Conservation (phyloP, 2,113 vertebrate genomes). For the Candoia aspera region DNA sequence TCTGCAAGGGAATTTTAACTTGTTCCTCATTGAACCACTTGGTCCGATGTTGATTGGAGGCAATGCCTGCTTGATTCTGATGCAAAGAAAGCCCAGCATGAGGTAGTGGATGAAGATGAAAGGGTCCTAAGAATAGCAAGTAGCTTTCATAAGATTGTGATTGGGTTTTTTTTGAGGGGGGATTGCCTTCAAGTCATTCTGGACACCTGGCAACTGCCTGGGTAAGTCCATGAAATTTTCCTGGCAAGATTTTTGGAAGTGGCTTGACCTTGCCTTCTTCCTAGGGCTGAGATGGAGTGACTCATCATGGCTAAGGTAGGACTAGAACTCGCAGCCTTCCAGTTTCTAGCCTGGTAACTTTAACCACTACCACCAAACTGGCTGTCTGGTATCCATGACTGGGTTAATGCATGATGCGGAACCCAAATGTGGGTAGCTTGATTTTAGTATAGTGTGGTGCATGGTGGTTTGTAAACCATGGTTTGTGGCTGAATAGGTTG, state of each 20-base stretch:
- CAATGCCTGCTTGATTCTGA: neutral
- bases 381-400: neutral
- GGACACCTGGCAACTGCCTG: neutral
- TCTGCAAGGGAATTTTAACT: conserved; percentile 57
- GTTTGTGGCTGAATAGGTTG: neutral
- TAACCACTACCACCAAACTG: neutral
- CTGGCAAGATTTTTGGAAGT: neutral
- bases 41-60: conserved; percentile 25
- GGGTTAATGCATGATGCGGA: neutral
- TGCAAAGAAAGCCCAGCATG: neutral
- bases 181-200: neutral
- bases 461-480: neutral
- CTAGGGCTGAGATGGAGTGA: neutral
- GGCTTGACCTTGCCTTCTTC: neutral
- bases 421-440: neutral
- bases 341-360: neutral
- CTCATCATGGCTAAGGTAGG: neutral
- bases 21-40: conserved; percentile 38
- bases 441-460: neutral
- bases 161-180: neutral
- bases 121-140: neutral
- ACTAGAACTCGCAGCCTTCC: neutral
- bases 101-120: neutral
- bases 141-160: neutral
- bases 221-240: neutral